Conservation (phyloP, 1,140 invertebrate species). For the Chionoecetes opilio region DNA sequence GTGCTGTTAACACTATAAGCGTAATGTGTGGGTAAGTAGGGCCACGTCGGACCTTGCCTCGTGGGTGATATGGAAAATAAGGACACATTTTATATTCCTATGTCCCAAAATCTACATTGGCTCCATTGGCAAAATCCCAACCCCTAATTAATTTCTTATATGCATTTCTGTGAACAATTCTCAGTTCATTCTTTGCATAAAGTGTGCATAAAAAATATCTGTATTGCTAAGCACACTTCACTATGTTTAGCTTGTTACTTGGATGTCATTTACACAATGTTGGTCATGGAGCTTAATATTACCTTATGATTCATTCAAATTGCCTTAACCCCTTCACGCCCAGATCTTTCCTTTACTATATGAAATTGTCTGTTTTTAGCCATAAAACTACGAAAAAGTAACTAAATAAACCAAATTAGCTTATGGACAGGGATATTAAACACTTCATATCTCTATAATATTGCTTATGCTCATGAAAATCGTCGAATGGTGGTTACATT, state of each 20-base stretch:
- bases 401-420: too few relatives aligned
- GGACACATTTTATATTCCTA: neutral
- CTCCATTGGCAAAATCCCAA: too few relatives aligned
- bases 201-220: neutral
- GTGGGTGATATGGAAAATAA: neutral
- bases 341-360: neutral
- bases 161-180: neutral
- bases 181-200: slow-evolving; percentile 8
- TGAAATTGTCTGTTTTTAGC: neutral
- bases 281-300: neutral
- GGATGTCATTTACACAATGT: neutral
- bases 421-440: too few relatives aligned
- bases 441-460: too few relatives aligned
- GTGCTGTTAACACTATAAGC: neutral
- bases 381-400: too few relatives aligned
- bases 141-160: neutral
- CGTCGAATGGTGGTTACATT: too few relatives aligned
- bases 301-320: neutral
- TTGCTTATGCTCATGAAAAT: too few relatives aligned
- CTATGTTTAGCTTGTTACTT: too few relatives aligned
- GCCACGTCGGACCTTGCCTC: neutral
- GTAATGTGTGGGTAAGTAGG: neutral
- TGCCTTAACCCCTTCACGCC: too few relatives aligned
- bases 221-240: neutral
- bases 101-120: neutral